Evolutionary conservation across 2,888 invertebrate species (phyloP), one percentile per base, ranked within the genome.

Genomic region (Hypena proboscidalis): DNA sequence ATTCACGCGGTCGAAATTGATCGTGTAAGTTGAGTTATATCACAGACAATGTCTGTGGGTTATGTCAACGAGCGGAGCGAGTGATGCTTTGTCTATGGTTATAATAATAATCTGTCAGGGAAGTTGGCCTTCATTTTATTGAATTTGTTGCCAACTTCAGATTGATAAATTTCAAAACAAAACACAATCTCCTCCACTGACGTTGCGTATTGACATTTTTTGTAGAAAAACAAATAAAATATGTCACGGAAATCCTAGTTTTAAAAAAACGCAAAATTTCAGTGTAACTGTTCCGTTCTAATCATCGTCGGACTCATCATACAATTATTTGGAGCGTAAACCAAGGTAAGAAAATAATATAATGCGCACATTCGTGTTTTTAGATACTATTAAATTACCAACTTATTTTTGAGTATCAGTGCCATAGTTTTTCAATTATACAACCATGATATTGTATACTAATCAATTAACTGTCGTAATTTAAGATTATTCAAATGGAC

Each of bases 401-500:
- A n/a, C n/a, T n/a, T n/a, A n/a, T n/a, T n/a, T n/a, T n/a, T n/a
- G n/a, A n/a, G n/a, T n/a, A n/a, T n/a, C n/a, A n/a, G n/a, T n/a
- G n/a, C n/a, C n/a, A n/a, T n/a, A n/a, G n/a, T 54, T 52, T 42
- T 21, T 25, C 36, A 30, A 31, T 29, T 27, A 13, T 6, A 34
- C 33, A 32, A 30, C 40, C 14, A 40, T 54, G 19, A 21, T 34
- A 9, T 15, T 25, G n/a, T 22, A 17, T n/a, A 30, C 20, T 38
- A 11, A 40, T 34, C 33, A 29, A 25, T 51, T 40, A 38, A 36
- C 40, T 40, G 46, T 33, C 43, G 10, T 47, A n/a, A n/a, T 56
- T 3, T 40, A 55, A 67, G 50, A n/a, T n/a, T 52, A 49, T 52
- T 61, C 58, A 71, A 76, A 90, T 91, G 90, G 90, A 90, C 70